Evolutionary conservation across 2,113 vertebrate genomes (phyloP).

Genomic region (Cynoglossus semilaevis): DNA sequence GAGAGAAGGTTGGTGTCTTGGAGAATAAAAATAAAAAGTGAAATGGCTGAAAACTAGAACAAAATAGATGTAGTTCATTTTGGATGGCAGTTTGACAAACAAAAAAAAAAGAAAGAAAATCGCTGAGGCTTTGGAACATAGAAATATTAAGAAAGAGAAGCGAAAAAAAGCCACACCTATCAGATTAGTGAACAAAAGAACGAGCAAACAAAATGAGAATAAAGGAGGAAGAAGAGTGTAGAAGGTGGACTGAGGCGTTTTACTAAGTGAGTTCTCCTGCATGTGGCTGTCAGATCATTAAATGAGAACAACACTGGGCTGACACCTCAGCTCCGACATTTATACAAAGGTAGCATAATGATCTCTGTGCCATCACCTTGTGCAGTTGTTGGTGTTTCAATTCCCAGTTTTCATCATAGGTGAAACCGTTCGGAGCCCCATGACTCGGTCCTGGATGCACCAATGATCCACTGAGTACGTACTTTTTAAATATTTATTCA

Average conservation of each 20-base stretch:
- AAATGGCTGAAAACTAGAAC: background rate
- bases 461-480: no score
- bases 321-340: conserved; percentile 55
- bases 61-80: conserved; percentile 1
- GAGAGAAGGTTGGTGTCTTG: no score
- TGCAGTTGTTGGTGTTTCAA: conserved; percentile 11
- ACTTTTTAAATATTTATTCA: no score
- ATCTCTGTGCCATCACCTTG: conserved; percentile 9
- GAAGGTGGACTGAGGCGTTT: conserved; percentile 23
- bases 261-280: conserved; percentile 43
- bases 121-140: background rate
- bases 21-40: no score
- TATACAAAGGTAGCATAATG: conserved; percentile 22
- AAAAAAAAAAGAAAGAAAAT: conserved; percentile 15
- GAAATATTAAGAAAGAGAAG: conserved; percentile 2
- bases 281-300: conserved; percentile 53
- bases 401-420: conserved; percentile 1
- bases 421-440: conserved; percentile 1
- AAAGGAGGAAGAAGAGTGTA: conserved; percentile 9
- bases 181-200: conserved; percentile 18
- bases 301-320: conserved; percentile 54
- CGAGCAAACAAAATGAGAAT: conserved; percentile 20
- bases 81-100: conserved; percentile 43
- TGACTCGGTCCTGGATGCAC: background rate
- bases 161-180: conserved; percentile 23